These are phyloP conservation scores for Gadus macrocephalus DNA, from an alignment of 2,113 vertebrate species.

Conservation along the genomic window DNA sequence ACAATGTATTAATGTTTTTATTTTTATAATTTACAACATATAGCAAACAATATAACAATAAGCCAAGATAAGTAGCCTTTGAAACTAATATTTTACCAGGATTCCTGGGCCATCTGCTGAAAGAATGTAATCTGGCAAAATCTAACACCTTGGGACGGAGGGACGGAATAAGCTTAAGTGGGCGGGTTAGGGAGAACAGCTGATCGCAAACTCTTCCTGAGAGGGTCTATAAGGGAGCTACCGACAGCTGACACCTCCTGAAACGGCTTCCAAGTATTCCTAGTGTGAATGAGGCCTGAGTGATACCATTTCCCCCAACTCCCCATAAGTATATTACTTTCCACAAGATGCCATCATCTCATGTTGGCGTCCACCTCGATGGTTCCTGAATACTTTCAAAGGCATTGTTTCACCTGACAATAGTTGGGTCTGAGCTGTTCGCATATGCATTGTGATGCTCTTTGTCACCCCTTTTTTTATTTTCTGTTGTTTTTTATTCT, in stretches of 20 bases:
- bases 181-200: slow-evolving; percentile 50
- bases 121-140: slow-evolving; percentile 37
- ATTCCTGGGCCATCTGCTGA: slow-evolving; percentile 45
- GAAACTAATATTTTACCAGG: too few relatives aligned
- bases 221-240: slow-evolving; percentile 28
- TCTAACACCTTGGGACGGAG: slow-evolving; percentile 9
- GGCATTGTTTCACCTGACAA: too few relatives aligned
- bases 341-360: neutral
- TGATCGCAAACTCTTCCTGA: slow-evolving; percentile 45
- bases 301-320: slow-evolving; percentile 9
- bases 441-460: too few relatives aligned
- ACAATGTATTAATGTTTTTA: neutral
- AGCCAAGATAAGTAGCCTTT: neutral
- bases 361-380: neutral
- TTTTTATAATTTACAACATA: neutral
- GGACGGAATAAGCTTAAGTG: slow-evolving; percentile 31
- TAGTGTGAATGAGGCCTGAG: slow-evolving; percentile 12
- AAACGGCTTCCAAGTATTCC: slow-evolving; percentile 22
- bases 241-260: slow-evolving; percentile 46
- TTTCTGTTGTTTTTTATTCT: too few relatives aligned
- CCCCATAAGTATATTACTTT: neutral
- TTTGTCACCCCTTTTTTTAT: too few relatives aligned
- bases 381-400: neutral
- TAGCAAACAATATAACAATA: neutral
- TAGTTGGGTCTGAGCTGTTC: too few relatives aligned